Conservation (phyloP, 1,140 invertebrate species). For the Leptinotarsa undecemlineata region DNA sequence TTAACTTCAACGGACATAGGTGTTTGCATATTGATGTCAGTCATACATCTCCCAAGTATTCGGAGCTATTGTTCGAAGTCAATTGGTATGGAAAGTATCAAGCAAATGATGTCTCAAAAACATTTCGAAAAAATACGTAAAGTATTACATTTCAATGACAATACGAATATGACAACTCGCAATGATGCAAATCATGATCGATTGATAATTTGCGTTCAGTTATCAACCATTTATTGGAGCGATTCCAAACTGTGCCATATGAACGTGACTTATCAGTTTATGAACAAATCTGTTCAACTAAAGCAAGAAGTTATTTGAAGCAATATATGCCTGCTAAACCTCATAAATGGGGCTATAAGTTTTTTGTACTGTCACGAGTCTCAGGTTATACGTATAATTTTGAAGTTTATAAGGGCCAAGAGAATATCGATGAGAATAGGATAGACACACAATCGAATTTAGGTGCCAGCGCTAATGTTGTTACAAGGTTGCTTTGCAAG, state of each 20-base stretch:
- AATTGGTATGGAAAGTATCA: constrained; percentile 5
- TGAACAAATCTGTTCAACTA: constrained; percentile 4
- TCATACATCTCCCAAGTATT: constrained; percentile 7
- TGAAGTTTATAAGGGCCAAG: not conserved
- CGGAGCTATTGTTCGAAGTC: constrained; percentile 1
- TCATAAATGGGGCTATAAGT: constrained; percentile 26
- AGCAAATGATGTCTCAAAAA: constrained; percentile 16
- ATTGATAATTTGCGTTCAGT: constrained; percentile 3
- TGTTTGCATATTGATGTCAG: constrained; percentile 17
- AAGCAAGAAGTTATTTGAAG: not conserved
- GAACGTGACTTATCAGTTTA: not conserved
- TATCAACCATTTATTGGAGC: no score
- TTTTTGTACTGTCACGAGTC: constrained; percentile 8
- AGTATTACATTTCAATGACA: constrained; percentile 24
- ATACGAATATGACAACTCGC: not conserved
- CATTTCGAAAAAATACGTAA: not conserved
- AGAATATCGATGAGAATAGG: not conserved
- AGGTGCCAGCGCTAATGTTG: constrained; percentile 27
- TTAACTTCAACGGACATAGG: not conserved
- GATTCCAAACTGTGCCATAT: not conserved
- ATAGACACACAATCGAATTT: not conserved
- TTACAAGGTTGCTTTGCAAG: constrained; percentile 3
- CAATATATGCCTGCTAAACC: constrained; percentile 14
- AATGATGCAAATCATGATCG: not conserved
- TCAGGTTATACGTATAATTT: not conserved